phyloP scores from a whole-genome alignment of 2,888 invertebrate genomes.

The Megalurothrips usitatus region DNA sequence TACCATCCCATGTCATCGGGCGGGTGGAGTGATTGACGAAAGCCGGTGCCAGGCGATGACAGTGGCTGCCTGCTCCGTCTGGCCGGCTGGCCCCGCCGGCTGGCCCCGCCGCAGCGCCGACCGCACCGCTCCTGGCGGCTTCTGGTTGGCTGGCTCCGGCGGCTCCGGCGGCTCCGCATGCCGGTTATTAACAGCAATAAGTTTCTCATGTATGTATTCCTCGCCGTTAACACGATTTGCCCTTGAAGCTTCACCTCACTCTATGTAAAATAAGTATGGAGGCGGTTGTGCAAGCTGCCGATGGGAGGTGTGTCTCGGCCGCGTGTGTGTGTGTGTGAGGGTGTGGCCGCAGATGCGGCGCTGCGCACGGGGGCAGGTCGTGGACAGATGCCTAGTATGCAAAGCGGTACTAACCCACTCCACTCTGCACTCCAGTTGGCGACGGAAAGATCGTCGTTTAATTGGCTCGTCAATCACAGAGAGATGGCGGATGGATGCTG shows the following conservation, averaged over 20 bases:
- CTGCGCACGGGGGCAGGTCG: too few relatives aligned
- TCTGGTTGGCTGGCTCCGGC: background rate
- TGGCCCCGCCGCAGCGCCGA: background rate
- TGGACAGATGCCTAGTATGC: too few relatives aligned
- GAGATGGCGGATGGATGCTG: too few relatives aligned
- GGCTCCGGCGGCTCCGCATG: background rate
- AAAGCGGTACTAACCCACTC: too few relatives aligned
- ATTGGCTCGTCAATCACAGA: too few relatives aligned
- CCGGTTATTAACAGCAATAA: background rate
- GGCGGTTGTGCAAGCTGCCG: background rate
- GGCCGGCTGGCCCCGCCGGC: background rate
- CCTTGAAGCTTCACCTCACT: background rate
- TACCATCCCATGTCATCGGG: too few relatives aligned
- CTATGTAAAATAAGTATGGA: background rate
- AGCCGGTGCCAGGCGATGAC: background rate
- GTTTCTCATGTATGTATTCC: conserved; percentile 11
- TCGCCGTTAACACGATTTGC: conserved; percentile 6
- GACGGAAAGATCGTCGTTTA: too few relatives aligned
- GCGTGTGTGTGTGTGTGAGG: too few relatives aligned
- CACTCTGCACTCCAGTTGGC: too few relatives aligned
- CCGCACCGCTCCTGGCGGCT: background rate
- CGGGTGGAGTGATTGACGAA: too few relatives aligned
- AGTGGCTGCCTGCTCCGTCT: background rate
- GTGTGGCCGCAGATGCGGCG: too few relatives aligned
- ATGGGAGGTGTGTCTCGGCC: too few relatives aligned